Percentiles rank a stretch among this genome's conserved stretches.
Conservation (phyloP, 2,888 invertebrate species). For the Acronicta alni region DNA sequence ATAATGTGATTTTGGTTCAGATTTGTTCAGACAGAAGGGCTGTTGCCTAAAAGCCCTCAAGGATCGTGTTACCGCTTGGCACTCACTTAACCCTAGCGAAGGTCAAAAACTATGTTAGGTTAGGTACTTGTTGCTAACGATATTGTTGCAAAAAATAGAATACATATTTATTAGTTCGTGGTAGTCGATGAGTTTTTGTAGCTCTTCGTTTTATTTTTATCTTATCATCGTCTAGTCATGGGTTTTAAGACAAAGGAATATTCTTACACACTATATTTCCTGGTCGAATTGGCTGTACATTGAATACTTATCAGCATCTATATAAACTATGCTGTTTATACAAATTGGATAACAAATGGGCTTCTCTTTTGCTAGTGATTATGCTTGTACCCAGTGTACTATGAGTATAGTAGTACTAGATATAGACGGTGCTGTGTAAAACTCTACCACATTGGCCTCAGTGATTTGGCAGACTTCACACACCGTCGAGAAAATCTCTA, state of each 20-base stretch:
- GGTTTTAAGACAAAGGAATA: not conserved
- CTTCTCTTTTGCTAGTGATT: too few species aligned
- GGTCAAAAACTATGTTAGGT: conserved; percentile 30
- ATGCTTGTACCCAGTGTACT: too few species aligned
- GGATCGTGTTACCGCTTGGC: conserved; percentile 17
- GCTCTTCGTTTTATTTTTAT: conserved; percentile 23
- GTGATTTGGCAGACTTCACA: too few species aligned
- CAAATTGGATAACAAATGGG: too few species aligned
- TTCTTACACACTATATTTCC: not conserved
- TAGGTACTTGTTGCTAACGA: conserved; percentile 31
- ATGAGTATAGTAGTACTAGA: too few species aligned
- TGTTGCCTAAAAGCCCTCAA: conserved; percentile 26
- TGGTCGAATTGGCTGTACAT: too few species aligned
- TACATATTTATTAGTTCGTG: conserved; percentile 39
- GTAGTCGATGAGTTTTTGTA: conserved; percentile 23
- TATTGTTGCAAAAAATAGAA: conserved; percentile 34
- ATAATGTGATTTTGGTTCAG: conserved; percentile 29
- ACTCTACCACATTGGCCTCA: too few species aligned
- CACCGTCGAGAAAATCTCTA: too few species aligned
- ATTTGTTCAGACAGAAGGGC: conserved; percentile 32
- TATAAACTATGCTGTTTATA: too few species aligned
- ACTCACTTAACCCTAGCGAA: conserved; percentile 21
- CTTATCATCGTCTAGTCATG: not conserved
- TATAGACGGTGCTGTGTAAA: too few species aligned
- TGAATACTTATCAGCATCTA: too few species aligned